phyloP scores from a whole-genome alignment of 2,113 vertebrate genomes.

The Bothrops jararaca region DNA sequence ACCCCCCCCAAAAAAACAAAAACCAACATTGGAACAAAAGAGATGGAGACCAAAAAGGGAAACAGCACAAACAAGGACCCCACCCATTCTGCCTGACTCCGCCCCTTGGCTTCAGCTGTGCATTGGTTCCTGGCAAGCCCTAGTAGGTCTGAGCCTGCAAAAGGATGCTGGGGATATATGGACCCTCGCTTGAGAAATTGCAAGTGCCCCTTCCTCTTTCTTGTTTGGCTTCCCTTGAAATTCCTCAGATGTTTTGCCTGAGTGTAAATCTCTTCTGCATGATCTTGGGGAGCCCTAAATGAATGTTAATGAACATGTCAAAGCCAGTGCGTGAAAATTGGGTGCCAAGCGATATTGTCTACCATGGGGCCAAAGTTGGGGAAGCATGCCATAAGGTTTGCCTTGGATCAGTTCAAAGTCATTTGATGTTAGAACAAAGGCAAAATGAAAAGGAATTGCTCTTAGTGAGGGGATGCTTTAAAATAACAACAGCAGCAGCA shows the following conservation, averaged over 20 bases:
- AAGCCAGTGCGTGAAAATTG: background rate
- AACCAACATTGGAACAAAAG: slow-evolving; percentile 47
- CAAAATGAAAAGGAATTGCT: background rate
- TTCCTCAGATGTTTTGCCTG: background rate
- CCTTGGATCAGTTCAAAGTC: background rate
- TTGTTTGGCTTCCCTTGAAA: background rate
- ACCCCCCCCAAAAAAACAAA: background rate
- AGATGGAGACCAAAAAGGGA: slow-evolving; percentile 42
- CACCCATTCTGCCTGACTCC: background rate
- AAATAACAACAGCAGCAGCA: background rate
- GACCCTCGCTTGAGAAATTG: background rate
- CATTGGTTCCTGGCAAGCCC: background rate
- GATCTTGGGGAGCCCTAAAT: background rate
- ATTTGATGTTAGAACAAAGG: background rate
- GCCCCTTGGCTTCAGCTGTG: background rate
- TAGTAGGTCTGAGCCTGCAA: background rate
- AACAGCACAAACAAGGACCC: slow-evolving; percentile 23
- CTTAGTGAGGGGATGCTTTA: background rate
- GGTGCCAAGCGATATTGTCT: background rate
- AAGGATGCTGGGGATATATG: background rate
- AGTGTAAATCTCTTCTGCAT: background rate
- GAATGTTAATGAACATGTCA: background rate
- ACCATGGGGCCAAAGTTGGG: background rate
- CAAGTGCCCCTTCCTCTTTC: background rate
- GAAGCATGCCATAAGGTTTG: background rate